Evolutionary conservation across 1,140 invertebrate genomes (phyloP), one percentile per base, ranked within the genome.

Genomic region (Hylaeus anthracinus): DNA sequence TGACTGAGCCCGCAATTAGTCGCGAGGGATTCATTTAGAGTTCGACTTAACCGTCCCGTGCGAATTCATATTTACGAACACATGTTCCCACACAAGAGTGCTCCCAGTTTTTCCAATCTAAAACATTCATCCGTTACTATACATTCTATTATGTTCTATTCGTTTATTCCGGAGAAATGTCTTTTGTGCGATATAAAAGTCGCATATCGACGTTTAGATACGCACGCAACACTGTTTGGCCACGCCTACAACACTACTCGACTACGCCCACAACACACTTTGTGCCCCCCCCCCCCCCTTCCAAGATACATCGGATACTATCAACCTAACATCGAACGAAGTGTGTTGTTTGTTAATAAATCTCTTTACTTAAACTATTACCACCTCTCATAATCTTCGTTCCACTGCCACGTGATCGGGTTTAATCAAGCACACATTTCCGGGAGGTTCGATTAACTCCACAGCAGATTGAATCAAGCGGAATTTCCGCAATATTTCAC

Each of bases 21-120:
- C 83, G 79, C 84, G 43, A 53, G 83, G 71, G 84, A 85, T 83
- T 85, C 84, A 86, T 85, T 86, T 86, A 70, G 55, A 67, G 82
- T 83, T 81, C 77, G 82, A 83, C 77, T 73, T 66, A 55, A 55
- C 41, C 74, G 45, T 5, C 37, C 14, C 5, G 58, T 26, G 55
- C 58, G 26, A 64, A 70, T 74, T 74, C 67, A 60, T 72, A 75
- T 74, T 69, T 79, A 80, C 48, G 48, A n/a, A 56, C 15, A 63
- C 37, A 51, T 45, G 66, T 61, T 51, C 51, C 39, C 41, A 10
- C 15, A 41, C 3, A 6, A 39, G 41, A 15, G 5, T n/a, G 14
- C 2, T 14, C 12, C 1, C 12, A 5, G 14, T 64, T 26, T 64
- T 41, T 64, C 12, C 39, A 41, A 2, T 14, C 39, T 26, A 26